Percentiles rank a stretch among this genome's conserved stretches.
These are phyloP conservation scores for Propithecus coquereli DNA, from an alignment of 2,113 vertebrate species.

Conservation along the genomic window DNA sequence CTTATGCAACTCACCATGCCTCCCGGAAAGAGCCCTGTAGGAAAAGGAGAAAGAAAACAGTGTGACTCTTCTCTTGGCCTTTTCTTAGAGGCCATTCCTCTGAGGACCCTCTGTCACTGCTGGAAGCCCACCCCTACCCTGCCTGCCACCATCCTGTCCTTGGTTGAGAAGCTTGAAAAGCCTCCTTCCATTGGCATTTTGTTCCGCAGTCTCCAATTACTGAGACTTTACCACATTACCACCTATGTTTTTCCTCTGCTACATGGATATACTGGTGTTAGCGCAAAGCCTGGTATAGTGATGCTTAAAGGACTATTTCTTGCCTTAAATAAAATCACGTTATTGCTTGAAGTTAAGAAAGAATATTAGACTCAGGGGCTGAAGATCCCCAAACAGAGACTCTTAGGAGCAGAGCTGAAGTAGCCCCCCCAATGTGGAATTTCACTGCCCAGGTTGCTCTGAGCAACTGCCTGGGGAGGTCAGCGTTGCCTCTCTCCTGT, in stretches of 20 bases:
- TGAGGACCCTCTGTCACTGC: not conserved
- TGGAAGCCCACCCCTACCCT: not conserved
- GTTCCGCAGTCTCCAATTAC: not conserved
- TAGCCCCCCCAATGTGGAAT: not conserved
- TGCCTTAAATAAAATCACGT: not conserved
- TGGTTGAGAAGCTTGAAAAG: not conserved
- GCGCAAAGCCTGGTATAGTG: not conserved
- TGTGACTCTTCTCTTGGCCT: not conserved
- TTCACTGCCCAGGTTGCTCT: not conserved
- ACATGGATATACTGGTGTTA: not conserved
- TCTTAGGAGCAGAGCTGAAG: not conserved
- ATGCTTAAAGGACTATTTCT: not conserved
- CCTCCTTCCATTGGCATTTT: not conserved
- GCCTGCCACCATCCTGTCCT: not conserved
- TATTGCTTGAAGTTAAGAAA: not conserved
- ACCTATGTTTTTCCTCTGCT: not conserved
- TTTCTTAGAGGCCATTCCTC: not conserved
- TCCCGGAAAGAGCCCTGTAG: conserved; percentile 92
- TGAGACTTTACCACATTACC: not conserved
- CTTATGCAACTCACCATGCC: conserved; percentile 89
- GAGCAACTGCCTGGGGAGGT: not conserved
- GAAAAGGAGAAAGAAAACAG: conserved; percentile 48
- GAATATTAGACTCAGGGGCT: not conserved
- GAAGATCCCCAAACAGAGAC: not conserved
- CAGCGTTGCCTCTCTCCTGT: not conserved